A percentile compares a stretch with the other conserved stretches of the same genome.
These are phyloP conservation scores for Drosophila koepferae DNA, from an alignment of 2,888 invertebrate species.

Conservation along the genomic window DNA sequence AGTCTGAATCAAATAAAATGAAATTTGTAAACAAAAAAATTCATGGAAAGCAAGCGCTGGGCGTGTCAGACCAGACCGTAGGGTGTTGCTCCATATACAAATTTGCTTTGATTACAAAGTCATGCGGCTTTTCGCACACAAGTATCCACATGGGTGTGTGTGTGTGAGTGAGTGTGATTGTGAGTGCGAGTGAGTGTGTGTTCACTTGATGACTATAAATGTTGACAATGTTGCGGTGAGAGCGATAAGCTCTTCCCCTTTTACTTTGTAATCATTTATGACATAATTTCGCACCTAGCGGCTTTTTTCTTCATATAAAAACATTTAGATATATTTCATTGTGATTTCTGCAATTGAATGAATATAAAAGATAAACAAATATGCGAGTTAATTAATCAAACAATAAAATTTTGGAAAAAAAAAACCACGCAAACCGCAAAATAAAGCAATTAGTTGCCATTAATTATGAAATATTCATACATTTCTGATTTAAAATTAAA, in stretches of 20 bases:
- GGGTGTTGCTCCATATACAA: conserved; percentile 23
- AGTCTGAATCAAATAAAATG: conserved; percentile 23
- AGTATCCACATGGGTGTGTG: conserved; percentile 1
- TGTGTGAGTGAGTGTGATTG: not conserved
- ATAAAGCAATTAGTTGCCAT: not conserved
- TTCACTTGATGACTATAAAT: conserved; percentile 46
- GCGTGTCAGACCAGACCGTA: conserved; percentile 8
- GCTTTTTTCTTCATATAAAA: not conserved
- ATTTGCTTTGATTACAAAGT: conserved; percentile 55
- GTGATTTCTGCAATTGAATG: not conserved
- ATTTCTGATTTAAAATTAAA: not conserved
- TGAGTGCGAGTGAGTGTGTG: not conserved
- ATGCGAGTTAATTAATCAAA: not conserved
- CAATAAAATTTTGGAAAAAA: too few relatives aligned
- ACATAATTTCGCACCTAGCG: conserved; percentile 65
- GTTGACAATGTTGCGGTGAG: conserved; percentile 39
- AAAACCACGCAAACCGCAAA: not conserved
- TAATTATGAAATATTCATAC: not conserved
- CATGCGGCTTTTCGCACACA: conserved; percentile 55
- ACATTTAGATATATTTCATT: not conserved
- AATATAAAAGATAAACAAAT: not conserved
- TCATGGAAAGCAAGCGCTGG: not conserved
- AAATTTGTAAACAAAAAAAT: conserved; percentile 27
- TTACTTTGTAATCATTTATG: conserved; percentile 30
- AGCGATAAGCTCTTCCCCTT: conserved; percentile 34